Base-by-base conservation (phyloP, 2,797 vertebrate species). In the Discoglossus pictus region DNA sequence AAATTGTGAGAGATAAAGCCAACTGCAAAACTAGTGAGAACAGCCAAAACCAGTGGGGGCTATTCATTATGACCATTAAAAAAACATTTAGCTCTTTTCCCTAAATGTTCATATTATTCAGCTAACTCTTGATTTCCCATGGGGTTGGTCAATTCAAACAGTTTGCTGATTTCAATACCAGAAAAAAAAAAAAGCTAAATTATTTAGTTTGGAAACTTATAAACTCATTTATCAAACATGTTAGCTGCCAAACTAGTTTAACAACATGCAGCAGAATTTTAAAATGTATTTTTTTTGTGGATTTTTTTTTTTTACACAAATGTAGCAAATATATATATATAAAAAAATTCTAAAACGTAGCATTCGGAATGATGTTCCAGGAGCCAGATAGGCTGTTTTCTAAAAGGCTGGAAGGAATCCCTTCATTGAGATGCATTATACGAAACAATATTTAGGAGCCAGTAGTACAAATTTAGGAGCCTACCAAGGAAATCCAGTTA, bases 131-230 rank as follows among this genome's bases (percentile, higher is more conserved):
- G 68, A 71, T 71, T 71, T 71, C 68, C 46, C 61, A 24, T 20
- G 54, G 39, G 68, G 24, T 31, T 16, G 43, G 11, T 34, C 54
- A 61, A 47, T 47, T 48, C 62, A 61, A 69, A 54, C 42, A 62
- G 50, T 69, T 62, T 71, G 36, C 21, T 71, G 43, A 40, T 71
- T 58, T 63, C 43, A 71, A 58, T 63, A 63, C 65, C 47, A 53
- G 44, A 60, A 34, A 17, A 34, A 48, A 47, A 66, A 68, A 56
- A 60, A 52, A 36, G 43, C n/a, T 51, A 50, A 60, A 36, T 39
- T 65, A 46, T n/a, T 51, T 10, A 27, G 18, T 68, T 43, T 43
- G 7, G 13, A 55, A 15, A 58, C 31, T 42, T 21, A 18, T 63
- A 56, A 63, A 70, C 43, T 63, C 60, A 63, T 50, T 63, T 58